Base-by-base conservation (phyloP, 1,140 invertebrate genomes). In the Hyles vespertilio region DNA sequence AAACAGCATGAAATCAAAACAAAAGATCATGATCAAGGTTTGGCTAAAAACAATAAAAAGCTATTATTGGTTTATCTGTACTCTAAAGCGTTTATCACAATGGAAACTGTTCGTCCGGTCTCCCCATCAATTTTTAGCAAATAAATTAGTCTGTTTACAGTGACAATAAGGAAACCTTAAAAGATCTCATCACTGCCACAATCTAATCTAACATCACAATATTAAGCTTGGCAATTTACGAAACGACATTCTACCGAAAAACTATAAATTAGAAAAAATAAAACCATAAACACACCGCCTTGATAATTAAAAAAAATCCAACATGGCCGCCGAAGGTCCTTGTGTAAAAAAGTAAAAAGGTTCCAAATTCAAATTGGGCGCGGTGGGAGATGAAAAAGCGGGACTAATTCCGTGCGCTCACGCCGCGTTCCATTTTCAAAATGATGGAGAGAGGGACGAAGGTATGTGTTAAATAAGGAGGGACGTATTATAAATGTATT, bases 371-470 rank as follows among this genome's bases (percentile, higher is more conserved):
- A 87, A 84, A 84, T 83, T 74, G 72, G 67, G 64, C 78, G 69
- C 79, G 77, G 79, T 69, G 72, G 78, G 77, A 83, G 79, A 84
- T 48, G 75, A 87, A 84, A 87, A 81, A 84, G 80, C 79, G 77
- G 73, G 73, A 83, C 83, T 82, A 84, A 87, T 87, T 87, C 81
- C 81, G 77, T 81, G 80, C 78, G 72, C 77, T 81, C 80, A 78
- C 72, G 80, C 83, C 65, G 77, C 72, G 77, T 84, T 86, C 77
- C 74, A 80, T 84, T 86, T 86, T 84, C 71, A 74, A 87, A 87
- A 87, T 76, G 78, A 81, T 71, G 65, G 59, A 73, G 71, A 78
- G 40, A 33, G 70, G 61, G 72, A 79, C 53, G 45, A 44, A 36
- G 32, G 7, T 54, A 56, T 51, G 12, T 11, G 69, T 67, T 32